Conservation (phyloP, 2,888 invertebrate genomes). For the Ernsta delagoae region DNA sequence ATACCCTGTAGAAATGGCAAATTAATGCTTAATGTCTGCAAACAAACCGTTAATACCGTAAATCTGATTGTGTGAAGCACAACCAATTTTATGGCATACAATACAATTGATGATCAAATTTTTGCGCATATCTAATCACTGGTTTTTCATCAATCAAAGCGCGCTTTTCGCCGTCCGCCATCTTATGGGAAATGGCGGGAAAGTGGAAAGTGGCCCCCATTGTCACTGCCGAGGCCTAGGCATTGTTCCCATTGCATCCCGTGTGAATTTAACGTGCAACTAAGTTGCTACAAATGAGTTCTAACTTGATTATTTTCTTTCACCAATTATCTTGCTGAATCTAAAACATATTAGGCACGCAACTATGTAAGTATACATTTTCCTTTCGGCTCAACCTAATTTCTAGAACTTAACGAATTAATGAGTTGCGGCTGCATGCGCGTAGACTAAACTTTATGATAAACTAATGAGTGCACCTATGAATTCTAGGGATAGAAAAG, state of each 20-base stretch:
- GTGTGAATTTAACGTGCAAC: constrained; percentile 55
- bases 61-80: no score
- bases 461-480: no score
- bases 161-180: constrained; percentile 53
- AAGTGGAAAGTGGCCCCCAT: constrained; percentile 79
- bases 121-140: constrained; percentile 15
- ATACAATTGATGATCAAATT: constrained; percentile 1
- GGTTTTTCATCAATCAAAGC: constrained; percentile 31
- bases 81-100: no score
- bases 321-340: constrained; percentile 24
- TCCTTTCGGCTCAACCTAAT: constrained; percentile 16
- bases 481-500: no score
- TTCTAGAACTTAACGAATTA: constrained; percentile 12
- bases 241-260: constrained; percentile 66
- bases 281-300: constrained; percentile 23
- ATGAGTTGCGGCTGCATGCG: not conserved
- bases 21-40: no score
- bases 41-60: no score
- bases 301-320: constrained; percentile 33
- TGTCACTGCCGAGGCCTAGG: constrained; percentile 74
- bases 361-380: constrained; percentile 11
- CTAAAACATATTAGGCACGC: constrained; percentile 28
- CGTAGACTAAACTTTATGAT: no score
- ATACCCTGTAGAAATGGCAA: no score
- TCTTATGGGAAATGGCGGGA: constrained; percentile 72